phyloP scores from a whole-genome alignment of 2,113 vertebrate species.

The Alligator sinensis region DNA sequence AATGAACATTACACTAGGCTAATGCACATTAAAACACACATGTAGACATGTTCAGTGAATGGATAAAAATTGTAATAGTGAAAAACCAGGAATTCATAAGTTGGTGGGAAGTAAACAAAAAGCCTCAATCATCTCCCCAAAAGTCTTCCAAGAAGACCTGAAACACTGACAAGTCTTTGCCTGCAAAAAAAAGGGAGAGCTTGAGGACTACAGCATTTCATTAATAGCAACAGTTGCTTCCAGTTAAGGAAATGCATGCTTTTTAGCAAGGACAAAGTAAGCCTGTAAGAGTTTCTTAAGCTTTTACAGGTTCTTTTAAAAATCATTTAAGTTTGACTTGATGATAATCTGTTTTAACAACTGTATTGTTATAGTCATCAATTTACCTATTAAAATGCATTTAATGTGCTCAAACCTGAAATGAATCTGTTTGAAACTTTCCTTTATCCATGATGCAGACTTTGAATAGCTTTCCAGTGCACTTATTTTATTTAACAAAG shows the following conservation, averaged over 20 bases:
- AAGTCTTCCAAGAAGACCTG: not conserved
- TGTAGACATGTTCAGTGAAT: not conserved
- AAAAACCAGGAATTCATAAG: not conserved
- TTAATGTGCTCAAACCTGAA: not conserved
- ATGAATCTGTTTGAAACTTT: not conserved
- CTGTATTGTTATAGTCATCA: not conserved
- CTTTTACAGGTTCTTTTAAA: not conserved
- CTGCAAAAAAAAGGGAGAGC: not conserved
- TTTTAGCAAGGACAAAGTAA: not conserved
- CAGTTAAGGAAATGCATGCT: not conserved
- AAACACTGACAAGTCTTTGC: not conserved
- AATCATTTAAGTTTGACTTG: not conserved
- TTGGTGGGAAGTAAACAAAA: not conserved
- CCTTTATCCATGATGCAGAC: not conserved
- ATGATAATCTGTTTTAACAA: not conserved
- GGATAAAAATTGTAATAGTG: fast-evolving
- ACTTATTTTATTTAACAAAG: conserved; percentile 8
- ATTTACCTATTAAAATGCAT: not conserved
- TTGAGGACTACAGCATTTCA: not conserved
- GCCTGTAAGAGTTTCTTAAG: not conserved
- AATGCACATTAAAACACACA: too few species aligned
- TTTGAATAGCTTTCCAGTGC: not conserved
- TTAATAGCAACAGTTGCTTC: too few species aligned
- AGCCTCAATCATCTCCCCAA: not conserved
- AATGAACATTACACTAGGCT: too few species aligned